Evolutionary conservation across 2,113 vertebrate species (phyloP).

Genomic region (Mesitornis unicolor): DNA sequence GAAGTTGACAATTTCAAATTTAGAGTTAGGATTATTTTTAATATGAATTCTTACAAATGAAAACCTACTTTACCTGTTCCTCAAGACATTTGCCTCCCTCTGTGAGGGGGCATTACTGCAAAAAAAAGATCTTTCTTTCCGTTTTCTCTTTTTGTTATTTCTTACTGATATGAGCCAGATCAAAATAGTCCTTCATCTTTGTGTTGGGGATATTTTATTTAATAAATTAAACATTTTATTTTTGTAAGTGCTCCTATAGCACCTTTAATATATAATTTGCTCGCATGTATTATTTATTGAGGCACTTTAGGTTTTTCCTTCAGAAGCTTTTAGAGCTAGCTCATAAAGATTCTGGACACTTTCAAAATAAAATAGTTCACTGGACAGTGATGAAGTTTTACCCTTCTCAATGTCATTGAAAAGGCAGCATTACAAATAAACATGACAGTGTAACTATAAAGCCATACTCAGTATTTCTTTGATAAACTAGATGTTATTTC

Average conservation of each 20-base stretch:
- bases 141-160: conserved; percentile 50
- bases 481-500: conserved; percentile 66
- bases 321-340: conserved; percentile 56
- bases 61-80: conserved; percentile 66
- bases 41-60: conserved; percentile 61
- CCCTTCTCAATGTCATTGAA: conserved; percentile 59
- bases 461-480: conserved; percentile 74
- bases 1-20: conserved; percentile 55
- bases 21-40: conserved; percentile 70
- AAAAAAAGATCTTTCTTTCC: conserved; percentile 63
- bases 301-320: conserved; percentile 59
- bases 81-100: conserved; percentile 76
- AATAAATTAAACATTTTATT: conserved; percentile 70
- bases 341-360: conserved; percentile 52
- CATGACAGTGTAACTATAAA: conserved; percentile 73
- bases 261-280: conserved; percentile 66
- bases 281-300: conserved; percentile 61
- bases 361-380: conserved; percentile 33
- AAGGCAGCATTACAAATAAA: conserved; percentile 62
- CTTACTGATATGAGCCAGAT: conserved; percentile 60
- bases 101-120: conserved; percentile 73
- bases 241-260: conserved; percentile 65
- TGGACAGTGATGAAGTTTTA: conserved; percentile 53
- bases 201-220: conserved; percentile 72
- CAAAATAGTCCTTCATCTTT: conserved; percentile 59